These are phyloP conservation scores for Diceros bicornis DNA, from an alignment of 2,797 vertebrate species.

Conservation along the genomic window DNA sequence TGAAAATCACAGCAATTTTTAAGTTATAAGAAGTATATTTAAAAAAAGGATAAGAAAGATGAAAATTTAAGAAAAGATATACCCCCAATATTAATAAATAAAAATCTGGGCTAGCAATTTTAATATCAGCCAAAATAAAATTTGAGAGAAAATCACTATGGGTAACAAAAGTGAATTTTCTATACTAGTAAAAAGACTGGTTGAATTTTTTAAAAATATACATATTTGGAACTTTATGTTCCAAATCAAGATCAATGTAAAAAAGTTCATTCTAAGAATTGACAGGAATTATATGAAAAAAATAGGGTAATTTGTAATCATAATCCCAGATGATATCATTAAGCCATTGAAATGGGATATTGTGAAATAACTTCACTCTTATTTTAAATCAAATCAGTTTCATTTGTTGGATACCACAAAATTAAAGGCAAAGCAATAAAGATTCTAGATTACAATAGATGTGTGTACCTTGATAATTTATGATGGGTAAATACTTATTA, in stretches of 20 bases:
- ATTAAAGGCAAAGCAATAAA: not conserved
- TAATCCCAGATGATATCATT: not conserved
- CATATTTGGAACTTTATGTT: too few species aligned
- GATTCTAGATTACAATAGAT: not conserved
- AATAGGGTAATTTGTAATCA: not conserved
- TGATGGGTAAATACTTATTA: not conserved
- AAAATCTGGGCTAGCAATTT: not conserved
- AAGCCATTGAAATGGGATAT: not conserved
- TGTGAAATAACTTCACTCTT: not conserved
- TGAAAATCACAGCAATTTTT: not conserved
- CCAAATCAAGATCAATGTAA: not conserved
- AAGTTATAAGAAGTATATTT: not conserved
- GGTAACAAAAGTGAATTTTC: not conserved
- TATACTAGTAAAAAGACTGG: not conserved
- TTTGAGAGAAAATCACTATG: not conserved
- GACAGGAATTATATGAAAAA: not conserved
- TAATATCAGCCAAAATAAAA: not conserved
- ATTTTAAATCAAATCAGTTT: not conserved
- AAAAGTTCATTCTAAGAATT: not conserved
- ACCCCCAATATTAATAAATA: not conserved
- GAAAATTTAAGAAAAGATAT: not conserved
- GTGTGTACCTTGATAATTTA: not conserved
- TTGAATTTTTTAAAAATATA: not conserved
- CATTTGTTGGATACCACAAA: not conserved
- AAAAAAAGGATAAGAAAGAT: not conserved